phyloP scores from a whole-genome alignment of 2,888 invertebrate species.

The Drosophila differens region DNA sequence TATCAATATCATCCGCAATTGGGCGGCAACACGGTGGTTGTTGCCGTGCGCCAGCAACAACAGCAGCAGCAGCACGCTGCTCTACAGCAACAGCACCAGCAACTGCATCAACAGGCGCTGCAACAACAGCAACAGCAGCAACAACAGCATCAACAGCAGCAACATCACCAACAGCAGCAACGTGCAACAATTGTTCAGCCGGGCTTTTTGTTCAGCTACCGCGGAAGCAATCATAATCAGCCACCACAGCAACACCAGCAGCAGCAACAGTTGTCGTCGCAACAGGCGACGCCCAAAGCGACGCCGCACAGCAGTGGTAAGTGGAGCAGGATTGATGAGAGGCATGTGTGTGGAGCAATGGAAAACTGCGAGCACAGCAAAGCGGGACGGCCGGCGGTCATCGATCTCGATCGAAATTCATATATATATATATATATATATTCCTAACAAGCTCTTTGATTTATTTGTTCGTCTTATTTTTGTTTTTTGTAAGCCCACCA shows the following conservation, averaged over 20 bases:
- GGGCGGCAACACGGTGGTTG: conserved; percentile 75
- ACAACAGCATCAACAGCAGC: conserved; percentile 41
- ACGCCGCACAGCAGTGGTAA: conserved; percentile 78
- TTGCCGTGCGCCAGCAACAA: conserved; percentile 71
- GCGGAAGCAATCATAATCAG: conserved; percentile 71
- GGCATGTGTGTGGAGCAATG: conserved; percentile 21
- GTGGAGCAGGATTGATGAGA: conserved; percentile 38
- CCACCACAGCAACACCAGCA: conserved; percentile 42
- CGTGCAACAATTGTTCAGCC: conserved; percentile 80
- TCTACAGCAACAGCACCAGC: conserved; percentile 86
- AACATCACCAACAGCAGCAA: conserved; percentile 62
- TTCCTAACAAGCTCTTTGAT: conserved; percentile 11
- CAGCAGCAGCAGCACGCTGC: conserved; percentile 66
- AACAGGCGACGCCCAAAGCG: conserved; percentile 57
- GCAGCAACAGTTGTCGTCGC: conserved; percentile 28
- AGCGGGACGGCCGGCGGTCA: conserved; percentile 25
- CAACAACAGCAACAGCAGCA: conserved; percentile 50
- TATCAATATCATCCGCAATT: conserved; percentile 69
- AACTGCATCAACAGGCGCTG: conserved; percentile 77
- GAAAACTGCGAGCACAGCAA: conserved; percentile 28
- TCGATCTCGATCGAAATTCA: conserved; percentile 12
- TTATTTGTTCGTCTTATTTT: conserved; percentile 5
- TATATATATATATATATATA: conserved; percentile 12
- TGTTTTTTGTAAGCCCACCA: conserved; percentile 31
- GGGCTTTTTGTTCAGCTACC: conserved; percentile 81